Evolutionary conservation across 2,113 vertebrate species (phyloP).

Genomic region (Neodon shergylaensis): DNA sequence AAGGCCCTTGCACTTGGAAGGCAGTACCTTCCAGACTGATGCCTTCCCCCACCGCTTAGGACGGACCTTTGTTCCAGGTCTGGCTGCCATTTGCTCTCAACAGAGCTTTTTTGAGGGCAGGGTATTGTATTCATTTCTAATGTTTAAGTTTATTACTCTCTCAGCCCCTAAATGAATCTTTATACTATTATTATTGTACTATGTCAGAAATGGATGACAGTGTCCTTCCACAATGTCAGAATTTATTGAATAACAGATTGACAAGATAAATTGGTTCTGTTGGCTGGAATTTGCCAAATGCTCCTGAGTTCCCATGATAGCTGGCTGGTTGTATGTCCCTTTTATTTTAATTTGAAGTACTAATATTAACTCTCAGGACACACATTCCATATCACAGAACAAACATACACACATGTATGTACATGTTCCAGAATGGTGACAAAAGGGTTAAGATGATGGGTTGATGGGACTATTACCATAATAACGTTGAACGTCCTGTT

Average conservation of each 20-base stretch:
- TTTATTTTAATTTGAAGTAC: background rate
- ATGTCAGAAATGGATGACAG: background rate
- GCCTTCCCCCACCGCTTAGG: background rate
- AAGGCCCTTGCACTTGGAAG: background rate
- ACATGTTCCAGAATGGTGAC: background rate
- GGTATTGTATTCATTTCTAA: background rate
- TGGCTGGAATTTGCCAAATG: background rate
- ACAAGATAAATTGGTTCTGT: background rate
- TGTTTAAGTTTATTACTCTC: background rate
- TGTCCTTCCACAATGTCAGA: background rate
- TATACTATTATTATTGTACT: background rate
- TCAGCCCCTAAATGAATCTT: background rate
- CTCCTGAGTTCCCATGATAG: background rate
- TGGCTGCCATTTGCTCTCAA: background rate
- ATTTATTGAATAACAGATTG: background rate
- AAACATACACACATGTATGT: background rate
- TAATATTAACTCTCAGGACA: background rate
- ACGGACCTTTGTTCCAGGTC: background rate
- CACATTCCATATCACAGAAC: background rate
- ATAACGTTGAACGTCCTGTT: background rate
- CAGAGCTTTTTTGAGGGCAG: background rate
- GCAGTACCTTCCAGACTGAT: background rate
- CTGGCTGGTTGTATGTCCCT: too few species aligned
- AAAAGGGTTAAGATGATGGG: background rate
- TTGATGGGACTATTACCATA: background rate